Conservation (phyloP, 2,113 vertebrate genomes). For the Peromyscus leucopus region DNA sequence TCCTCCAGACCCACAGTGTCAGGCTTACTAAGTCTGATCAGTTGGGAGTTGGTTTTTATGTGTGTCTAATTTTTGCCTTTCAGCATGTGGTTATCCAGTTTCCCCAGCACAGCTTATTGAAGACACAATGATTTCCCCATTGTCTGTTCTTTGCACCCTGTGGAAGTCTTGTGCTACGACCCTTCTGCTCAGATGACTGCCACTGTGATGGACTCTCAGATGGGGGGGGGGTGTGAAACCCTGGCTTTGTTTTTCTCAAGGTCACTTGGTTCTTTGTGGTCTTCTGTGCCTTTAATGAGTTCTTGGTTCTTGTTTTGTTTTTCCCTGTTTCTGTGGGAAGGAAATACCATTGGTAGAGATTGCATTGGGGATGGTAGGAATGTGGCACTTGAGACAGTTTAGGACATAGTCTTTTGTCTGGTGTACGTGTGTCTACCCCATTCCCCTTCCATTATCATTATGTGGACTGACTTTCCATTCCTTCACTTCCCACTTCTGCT, state of each 20-base stretch:
- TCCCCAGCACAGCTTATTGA: not conserved
- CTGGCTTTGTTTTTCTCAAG: not conserved
- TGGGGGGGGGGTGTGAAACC: not conserved
- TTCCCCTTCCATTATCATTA: not conserved
- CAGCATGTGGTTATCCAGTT: not conserved
- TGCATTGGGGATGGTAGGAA: not conserved
- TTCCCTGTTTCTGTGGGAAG: not conserved
- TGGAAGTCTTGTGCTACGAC: not conserved
- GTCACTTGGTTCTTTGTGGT: not conserved
- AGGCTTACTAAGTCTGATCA: not conserved
- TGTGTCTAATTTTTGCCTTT: not conserved
- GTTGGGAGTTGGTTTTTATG: not conserved
- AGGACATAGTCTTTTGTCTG: not conserved
- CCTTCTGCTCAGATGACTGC: not conserved
- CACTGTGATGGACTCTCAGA: not conserved
- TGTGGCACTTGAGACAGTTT: not conserved
- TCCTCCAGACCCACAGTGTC: not conserved
- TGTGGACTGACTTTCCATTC: not conserved
- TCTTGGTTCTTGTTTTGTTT: not conserved
- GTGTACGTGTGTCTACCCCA: not conserved
- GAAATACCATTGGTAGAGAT: not conserved
- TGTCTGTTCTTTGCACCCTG: not conserved
- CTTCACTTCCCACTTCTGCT: not conserved
- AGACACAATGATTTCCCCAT: not conserved
- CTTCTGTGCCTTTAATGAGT: not conserved